Base-by-base conservation (phyloP, 37 sponge, comb jelly and placozoan genomes). In the Halisarca cf. caerulea region DNA sequence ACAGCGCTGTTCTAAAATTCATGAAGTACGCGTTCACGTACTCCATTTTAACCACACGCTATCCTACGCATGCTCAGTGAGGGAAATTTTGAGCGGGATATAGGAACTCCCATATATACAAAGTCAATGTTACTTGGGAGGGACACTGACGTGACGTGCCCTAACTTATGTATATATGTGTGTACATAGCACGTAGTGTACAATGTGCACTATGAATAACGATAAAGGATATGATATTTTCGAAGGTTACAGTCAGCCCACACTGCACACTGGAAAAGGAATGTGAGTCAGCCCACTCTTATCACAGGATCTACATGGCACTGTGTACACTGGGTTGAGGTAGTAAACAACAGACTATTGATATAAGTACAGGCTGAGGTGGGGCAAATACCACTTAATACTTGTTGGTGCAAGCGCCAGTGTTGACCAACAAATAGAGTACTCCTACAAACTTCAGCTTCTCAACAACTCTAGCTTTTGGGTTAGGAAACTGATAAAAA, bases 1-100 rank as follows among this genome's bases (percentile, higher is more conserved):
- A 93, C 20, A 93, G 79, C 32, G 62, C 90, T 9, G 83, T 36
- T 4, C 73, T 55, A 5, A 89, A 74, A 37, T 34, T 9, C 34
- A 17, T 42, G 2, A 44, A 1, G 24, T 24, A 74, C 38, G 41
- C 21, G 9, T 71, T 71, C 6, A 17, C 40, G 5, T 71, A 71
- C 77, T 35, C 42, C 42, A 41, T 3, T 40, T 5, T 40, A 41
- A 74, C 8, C 25, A 74, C 25, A 15, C 11, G 51, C 21, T 1
- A 14, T 4, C 18, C 37, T 18, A 39, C 5, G 73, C 41, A 32
- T 35, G 42, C 42, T 44, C 42, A 44, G 77, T 40, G 30, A 32
- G 69, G 33, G 34, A 28, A 30, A 68, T 4, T 6, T 30, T 30
- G 69, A 28, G 69, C 69, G 69, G 35, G 69, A 28, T 34, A 34